A percentile compares a stretch with the other conserved stretches of the same genome.
These are phyloP conservation scores for Smittia aterrima DNA, from an alignment of 2,888 invertebrate genomes.

Conservation along the genomic window DNA sequence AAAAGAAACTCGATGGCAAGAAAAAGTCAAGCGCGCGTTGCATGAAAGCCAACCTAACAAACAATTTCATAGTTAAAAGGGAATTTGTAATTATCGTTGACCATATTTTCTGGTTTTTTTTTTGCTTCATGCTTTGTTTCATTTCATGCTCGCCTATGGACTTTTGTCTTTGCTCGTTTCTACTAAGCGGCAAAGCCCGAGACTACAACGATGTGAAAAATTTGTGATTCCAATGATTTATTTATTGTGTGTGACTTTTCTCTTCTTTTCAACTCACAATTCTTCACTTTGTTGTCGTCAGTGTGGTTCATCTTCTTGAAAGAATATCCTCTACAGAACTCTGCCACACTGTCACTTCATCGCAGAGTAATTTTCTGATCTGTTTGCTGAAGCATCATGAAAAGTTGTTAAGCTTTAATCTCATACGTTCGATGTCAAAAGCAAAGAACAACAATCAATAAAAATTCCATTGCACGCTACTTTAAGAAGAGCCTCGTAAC, in stretches of 20 bases:
- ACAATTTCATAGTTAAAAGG: slow-evolving; percentile 35
- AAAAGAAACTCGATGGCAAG: slow-evolving; percentile 3
- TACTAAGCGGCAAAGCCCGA: not conserved
- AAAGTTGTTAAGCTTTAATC: too few species aligned
- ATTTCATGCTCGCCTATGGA: slow-evolving; percentile 11
- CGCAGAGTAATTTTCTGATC: not conserved
- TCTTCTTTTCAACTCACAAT: not conserved
- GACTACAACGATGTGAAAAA: slow-evolving; percentile 26
- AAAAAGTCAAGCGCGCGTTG: slow-evolving; percentile 2
- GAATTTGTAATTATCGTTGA: slow-evolving; percentile 38
- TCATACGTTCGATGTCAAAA: not conserved
- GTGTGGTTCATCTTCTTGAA: too few species aligned
- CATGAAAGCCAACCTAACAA: slow-evolving; percentile 18
- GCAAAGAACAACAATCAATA: slow-evolving; percentile 14
- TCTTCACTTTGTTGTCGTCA: slow-evolving; percentile 10
- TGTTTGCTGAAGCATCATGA: too few species aligned
- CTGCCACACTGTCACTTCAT: not conserved
- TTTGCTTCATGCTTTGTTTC: slow-evolving; percentile 17
- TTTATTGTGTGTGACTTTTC: slow-evolving; percentile 28
- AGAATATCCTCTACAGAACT: too few species aligned
- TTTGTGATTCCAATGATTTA: slow-evolving; percentile 33
- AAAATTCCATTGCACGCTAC: slow-evolving; percentile 11
- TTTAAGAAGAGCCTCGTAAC: not conserved
- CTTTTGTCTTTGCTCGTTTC: not conserved
- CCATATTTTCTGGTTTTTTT: slow-evolving; percentile 16